Evolutionary conservation across 2,888 invertebrate species (phyloP).

Genomic region (Byasa hedistus): DNA sequence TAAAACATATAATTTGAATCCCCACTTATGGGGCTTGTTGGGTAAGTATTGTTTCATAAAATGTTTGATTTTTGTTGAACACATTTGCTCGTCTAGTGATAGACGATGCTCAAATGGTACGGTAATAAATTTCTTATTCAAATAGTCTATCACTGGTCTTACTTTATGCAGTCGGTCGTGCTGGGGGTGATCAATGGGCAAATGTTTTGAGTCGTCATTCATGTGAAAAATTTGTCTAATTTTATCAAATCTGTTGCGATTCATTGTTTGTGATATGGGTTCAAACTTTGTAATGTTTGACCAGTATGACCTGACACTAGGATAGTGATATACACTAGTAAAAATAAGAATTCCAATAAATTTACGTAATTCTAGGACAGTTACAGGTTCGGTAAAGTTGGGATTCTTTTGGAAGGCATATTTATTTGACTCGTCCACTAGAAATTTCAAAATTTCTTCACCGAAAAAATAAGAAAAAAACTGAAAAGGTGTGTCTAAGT

Average conservation of each 20-base stretch:
- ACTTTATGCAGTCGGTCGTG: constrained; percentile 43
- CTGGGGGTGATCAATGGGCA: constrained; percentile 36
- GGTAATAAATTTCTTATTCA: constrained; percentile 35
- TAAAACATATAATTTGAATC: constrained; percentile 34
- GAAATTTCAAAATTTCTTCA: constrained; percentile 32
- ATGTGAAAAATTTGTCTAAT: constrained; percentile 39
- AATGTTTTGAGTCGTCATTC: constrained; percentile 39
- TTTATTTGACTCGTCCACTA: constrained; percentile 13
- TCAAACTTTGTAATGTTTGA: constrained; percentile 38
- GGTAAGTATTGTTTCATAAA: constrained; percentile 40
- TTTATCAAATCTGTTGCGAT: constrained; percentile 39
- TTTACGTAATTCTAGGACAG: constrained; percentile 41
- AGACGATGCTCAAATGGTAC: constrained; percentile 31
- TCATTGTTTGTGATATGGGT: constrained; percentile 39
- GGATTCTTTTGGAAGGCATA: constrained; percentile 33
- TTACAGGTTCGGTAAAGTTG: constrained; percentile 41
- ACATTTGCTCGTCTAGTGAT: constrained; percentile 39
- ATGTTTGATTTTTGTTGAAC: constrained; percentile 44
- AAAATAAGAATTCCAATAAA: constrained; percentile 36
- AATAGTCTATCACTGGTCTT: constrained; percentile 41
- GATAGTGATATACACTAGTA: constrained; percentile 23
- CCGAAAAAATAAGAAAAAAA: constrained; percentile 43
- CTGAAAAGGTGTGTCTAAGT: constrained; percentile 43
- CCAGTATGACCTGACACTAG: constrained; percentile 41
- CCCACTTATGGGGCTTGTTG: constrained; percentile 42